These are phyloP conservation scores for Sciurus carolinensis DNA, from an alignment of 2,797 vertebrate genomes.

Conservation along the genomic window DNA sequence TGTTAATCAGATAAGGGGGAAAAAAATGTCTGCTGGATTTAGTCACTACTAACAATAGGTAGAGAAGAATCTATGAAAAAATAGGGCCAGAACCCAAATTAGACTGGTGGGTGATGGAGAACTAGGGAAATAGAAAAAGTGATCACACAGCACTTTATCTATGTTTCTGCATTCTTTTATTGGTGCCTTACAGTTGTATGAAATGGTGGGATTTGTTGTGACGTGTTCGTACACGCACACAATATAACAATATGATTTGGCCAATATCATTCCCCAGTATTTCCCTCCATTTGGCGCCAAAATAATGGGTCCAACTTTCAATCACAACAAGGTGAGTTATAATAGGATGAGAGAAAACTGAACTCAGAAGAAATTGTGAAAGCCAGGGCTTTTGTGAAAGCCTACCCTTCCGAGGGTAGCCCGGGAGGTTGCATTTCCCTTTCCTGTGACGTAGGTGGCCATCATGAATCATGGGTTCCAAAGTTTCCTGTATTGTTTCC, in stretches of 20 bases:
- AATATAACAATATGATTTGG: no score
- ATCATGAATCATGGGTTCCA: not conserved
- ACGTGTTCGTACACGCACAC: no score
- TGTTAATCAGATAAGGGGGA: not conserved
- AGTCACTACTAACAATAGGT: not conserved
- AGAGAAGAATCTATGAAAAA: not conserved
- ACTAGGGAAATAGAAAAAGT: conserved; percentile 20
- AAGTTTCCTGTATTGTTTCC: not conserved
- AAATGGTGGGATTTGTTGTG: no score
- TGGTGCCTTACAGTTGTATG: no score
- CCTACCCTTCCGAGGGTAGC: not conserved
- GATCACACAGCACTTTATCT: not conserved
- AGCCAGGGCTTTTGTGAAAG: not conserved
- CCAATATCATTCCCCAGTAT: no score
- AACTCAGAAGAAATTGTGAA: conserved; percentile 30
- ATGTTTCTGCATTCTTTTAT: no score
- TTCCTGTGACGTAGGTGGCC: not conserved
- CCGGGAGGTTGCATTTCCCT: not conserved
- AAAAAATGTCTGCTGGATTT: not conserved
- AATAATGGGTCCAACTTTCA: not conserved
- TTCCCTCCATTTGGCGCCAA: not conserved
- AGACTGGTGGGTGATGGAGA: not conserved
- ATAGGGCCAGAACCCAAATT: not conserved
- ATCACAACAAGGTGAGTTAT: not conserved
- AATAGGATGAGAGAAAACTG: not conserved